Conservation (phyloP, 2,888 invertebrate genomes). For the Drosophila sordidula region DNA sequence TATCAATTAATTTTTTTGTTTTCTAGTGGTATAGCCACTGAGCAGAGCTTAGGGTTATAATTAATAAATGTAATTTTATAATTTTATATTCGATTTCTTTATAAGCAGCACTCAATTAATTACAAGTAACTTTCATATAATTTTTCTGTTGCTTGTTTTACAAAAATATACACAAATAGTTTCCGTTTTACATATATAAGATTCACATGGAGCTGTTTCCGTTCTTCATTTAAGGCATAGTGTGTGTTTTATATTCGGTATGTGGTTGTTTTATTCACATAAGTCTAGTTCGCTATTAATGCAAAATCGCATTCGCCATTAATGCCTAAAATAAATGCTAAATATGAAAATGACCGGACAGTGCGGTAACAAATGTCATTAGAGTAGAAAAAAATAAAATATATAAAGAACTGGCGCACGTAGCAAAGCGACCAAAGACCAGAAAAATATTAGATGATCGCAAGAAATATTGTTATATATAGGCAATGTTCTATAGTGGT, state of each 20-base stretch:
- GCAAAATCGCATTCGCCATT: constrained; percentile 13
- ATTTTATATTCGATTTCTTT: constrained; percentile 58
- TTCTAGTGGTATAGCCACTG: constrained; percentile 53
- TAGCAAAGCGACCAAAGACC: not conserved
- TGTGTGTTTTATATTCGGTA: constrained; percentile 30
- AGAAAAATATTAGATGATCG: not conserved
- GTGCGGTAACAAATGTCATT: not conserved
- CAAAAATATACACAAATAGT: constrained; percentile 64
- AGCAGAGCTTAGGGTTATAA: constrained; percentile 53
- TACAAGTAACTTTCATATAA: constrained; percentile 59
- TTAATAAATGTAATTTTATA: constrained; percentile 17
- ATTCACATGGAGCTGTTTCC: constrained; percentile 24
- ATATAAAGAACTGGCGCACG: not conserved
- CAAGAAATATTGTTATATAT: not conserved
- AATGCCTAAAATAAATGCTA: not conserved
- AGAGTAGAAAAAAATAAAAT: not conserved
- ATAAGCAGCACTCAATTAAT: constrained; percentile 26
- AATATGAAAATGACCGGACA: not conserved
- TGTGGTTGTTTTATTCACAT: constrained; percentile 1
- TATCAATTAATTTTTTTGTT: constrained; percentile 34
- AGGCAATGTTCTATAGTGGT: constrained; percentile 3
- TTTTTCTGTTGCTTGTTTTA: constrained; percentile 42
- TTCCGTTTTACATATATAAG: constrained; percentile 15
- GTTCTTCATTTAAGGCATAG: constrained; percentile 47
- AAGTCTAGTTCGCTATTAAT: constrained; percentile 20